A percentile compares a stretch with the other conserved stretches of the same genome.
phyloP scores from a whole-genome alignment of 2,113 vertebrate species.

The Excalfactoria chinensis region DNA sequence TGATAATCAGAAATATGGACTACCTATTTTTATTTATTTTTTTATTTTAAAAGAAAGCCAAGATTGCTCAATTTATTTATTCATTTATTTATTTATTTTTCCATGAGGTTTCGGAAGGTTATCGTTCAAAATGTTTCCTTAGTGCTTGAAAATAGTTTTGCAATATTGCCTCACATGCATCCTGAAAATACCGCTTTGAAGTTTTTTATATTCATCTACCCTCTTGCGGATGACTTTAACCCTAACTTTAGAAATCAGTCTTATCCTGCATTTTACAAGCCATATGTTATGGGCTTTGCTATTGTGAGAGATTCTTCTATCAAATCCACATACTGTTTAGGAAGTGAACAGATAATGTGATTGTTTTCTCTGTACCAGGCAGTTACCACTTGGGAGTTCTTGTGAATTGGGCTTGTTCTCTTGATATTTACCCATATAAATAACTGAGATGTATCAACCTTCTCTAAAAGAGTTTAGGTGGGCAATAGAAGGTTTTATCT shows the following conservation, averaged over 20 bases:
- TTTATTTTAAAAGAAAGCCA: background rate
- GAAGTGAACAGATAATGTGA: background rate
- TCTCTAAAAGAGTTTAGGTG: constrained; percentile 37
- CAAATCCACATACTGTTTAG: background rate
- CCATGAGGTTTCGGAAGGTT: background rate
- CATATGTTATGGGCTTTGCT: background rate
- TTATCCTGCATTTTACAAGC: background rate
- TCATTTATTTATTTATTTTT: too few relatives aligned
- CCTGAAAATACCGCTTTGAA: background rate
- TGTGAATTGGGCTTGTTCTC: constrained; percentile 20
- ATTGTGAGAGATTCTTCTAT: background rate
- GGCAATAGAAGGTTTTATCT: constrained; percentile 29
- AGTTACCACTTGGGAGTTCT: constrained; percentile 11
- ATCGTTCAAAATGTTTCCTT: background rate
- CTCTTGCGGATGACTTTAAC: background rate
- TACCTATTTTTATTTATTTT: background rate
- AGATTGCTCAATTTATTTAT: background rate
- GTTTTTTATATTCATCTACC: background rate
- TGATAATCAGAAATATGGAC: background rate
- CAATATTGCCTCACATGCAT: background rate
- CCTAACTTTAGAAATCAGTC: background rate
- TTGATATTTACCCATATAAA: constrained; percentile 34
- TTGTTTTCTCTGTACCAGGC: constrained; percentile 29
- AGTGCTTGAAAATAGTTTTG: background rate
- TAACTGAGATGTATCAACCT: constrained; percentile 38